Base-by-base conservation (phyloP, 2,113 vertebrate species). In the Hippolais icterina region DNA sequence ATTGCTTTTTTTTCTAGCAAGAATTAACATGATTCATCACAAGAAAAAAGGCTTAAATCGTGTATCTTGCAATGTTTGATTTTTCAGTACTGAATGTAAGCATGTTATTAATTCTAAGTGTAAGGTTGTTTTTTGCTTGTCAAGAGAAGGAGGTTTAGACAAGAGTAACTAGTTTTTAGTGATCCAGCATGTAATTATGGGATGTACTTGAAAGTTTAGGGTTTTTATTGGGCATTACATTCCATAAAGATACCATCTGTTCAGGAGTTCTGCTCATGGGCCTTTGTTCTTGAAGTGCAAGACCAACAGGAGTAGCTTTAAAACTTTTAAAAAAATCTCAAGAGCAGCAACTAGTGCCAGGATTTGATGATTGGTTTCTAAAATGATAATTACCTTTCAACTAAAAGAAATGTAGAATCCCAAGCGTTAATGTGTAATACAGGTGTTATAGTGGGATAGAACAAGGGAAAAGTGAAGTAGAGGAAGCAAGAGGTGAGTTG, bases 211-310 rank as follows among this genome's bases (percentile, higher is more conserved):
- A 92, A 96, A 94, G 89, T 80, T 83, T 86, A 76, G 41, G 18
- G 12, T 16, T 85, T 92, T 57, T 80, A 21, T 72, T 93, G 19
- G n/a, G 54, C 50, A 80, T 94, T 92, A 59, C 49, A 59, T 66
- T 93, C 46, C 76, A 47, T 65, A 29, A 77, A 81, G 75, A 70
- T 74, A 70, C 79, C 86, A 88, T 90, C 94, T 95, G 86, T 77
- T 90, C 31, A 42, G 31, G 60, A 72, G 63, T 76, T 78, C 42
- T 88, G 78, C 27, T 83, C 9, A 5, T 44, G 9, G 16, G 20
- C 50, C 46, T 79, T 79, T 93, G 68, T 68, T 93, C 41, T 70
- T 89, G 4, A 64, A 79, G 31, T 69, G 12, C 10, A 50, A 80
- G 59, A 54, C 23, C 4, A 3, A 6, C 22, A 82, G 31, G 11